These are phyloP conservation scores for Goniozus legneri DNA, from an alignment of 1,140 invertebrate genomes.

Conservation along the genomic window DNA sequence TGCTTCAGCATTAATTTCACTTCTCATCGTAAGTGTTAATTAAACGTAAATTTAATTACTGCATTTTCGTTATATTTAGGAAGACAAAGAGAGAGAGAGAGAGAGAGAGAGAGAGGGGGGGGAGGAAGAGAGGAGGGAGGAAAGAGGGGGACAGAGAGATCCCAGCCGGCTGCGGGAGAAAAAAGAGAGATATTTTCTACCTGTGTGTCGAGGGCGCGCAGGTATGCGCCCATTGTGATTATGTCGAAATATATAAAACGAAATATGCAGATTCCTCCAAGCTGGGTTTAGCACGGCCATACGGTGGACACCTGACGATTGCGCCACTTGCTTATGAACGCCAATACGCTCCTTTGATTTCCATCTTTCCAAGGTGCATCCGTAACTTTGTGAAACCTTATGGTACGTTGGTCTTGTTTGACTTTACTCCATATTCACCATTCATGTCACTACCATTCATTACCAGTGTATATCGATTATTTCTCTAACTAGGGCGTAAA, in stretches of 20 bases:
- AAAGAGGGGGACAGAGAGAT: constrained; percentile 1
- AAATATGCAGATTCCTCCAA: constrained; percentile 21
- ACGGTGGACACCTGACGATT: constrained; percentile 24
- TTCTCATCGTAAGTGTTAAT: too few relatives aligned
- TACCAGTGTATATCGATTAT: too few relatives aligned
- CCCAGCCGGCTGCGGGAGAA: too few relatives aligned
- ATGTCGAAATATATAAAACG: constrained; percentile 1
- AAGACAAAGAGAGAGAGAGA: neutral
- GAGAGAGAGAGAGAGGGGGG: neutral
- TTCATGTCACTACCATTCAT: too few relatives aligned
- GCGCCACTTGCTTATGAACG: constrained; percentile 8
- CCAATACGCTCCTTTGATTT: constrained; percentile 7
- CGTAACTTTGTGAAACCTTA: constrained; percentile 11
- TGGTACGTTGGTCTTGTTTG: constrained; percentile 13
- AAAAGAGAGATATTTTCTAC: constrained; percentile 7
- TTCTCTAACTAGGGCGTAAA: too few relatives aligned
- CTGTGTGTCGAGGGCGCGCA: constrained; percentile 8
- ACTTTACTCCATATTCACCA: too few relatives aligned
- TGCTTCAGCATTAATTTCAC: too few relatives aligned
- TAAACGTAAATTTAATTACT: too few relatives aligned
- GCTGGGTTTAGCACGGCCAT: neutral
- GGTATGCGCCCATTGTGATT: constrained; percentile 27
- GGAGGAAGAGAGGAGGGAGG: neutral
- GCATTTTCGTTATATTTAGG: neutral
- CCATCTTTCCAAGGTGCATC: neutral